These are phyloP conservation scores for Cremastinae sp. DNA, from an alignment of 2,888 invertebrate species.

Conservation along the genomic window DNA sequence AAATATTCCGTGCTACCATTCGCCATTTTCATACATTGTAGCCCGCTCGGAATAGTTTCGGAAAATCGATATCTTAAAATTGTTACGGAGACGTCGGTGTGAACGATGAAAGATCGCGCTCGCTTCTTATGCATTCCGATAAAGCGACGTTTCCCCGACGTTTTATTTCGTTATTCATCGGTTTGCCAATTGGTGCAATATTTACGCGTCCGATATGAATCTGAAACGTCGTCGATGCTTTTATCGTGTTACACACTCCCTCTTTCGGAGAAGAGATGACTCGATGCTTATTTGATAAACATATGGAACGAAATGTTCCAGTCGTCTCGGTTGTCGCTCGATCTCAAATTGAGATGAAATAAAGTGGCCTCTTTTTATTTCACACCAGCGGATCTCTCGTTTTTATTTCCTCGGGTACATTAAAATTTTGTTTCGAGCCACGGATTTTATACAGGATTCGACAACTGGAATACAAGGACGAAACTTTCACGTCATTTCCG, in stretches of 20 bases:
- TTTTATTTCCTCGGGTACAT: slow-evolving; percentile 46
- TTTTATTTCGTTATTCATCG: slow-evolving; percentile 8
- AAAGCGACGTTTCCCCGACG: not conserved
- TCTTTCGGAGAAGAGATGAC: slow-evolving; percentile 7
- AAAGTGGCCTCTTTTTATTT: slow-evolving; percentile 23
- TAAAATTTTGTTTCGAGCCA: slow-evolving; percentile 24
- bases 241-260: slow-evolving; percentile 31
- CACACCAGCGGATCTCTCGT: not conserved
- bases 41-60: no score
- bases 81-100: no score
- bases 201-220: slow-evolving; percentile 22
- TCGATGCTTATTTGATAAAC: slow-evolving; percentile 18
- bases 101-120: no score
- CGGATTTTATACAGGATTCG: no score
- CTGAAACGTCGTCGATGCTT: slow-evolving; percentile 42
- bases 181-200: slow-evolving; percentile 16
- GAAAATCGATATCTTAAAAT: no score
- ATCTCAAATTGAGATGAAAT: slow-evolving; percentile 23
- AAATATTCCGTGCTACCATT: no score
- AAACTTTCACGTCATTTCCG: slow-evolving; percentile 1
- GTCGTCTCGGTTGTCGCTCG: slow-evolving; percentile 27
- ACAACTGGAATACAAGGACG: slow-evolving; percentile 49
- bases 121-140: no score
- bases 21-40: no score
- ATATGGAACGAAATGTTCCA: slow-evolving; percentile 5